Evolutionary conservation across 2,888 invertebrate genomes (phyloP), one percentile per base, ranked within the genome.

Genomic region (Aromia moschata): DNA sequence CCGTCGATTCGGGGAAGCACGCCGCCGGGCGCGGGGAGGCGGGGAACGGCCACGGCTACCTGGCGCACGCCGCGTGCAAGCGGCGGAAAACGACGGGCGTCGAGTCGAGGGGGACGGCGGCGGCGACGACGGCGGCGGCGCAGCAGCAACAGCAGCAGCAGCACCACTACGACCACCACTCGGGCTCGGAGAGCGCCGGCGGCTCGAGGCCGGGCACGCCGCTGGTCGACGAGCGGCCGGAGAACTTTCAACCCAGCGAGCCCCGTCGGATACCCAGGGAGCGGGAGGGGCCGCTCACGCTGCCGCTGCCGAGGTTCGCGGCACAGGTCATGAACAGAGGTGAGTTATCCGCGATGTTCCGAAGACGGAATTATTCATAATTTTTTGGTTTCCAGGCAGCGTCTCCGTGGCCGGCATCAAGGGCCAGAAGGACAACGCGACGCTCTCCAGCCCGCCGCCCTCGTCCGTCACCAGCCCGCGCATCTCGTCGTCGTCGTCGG

Each of bases 231-330:
- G 93, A 93, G 77, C 82, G 89, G 45, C 92, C 91, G 1, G 92
- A 93, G 75, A 86, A 86, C 73, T 84, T 88, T 63, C 81, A 85
- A 60, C 92, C 92, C 7, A 86, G 86, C 60, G 92, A 93, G 78
- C 93, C 93, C 14, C 85, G 93, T 58, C 86, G 92, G 44, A 69
- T 74, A 30, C 78, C 79, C 0, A 68, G 80, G 84, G 85, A 65
- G 83, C 85, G 77, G 84, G 85, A 84, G 80, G 77, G 85, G 10
- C 92, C 94, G 25, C 85, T 95, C 80, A 90, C 91, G 72, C 83
- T 96, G 73, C 95, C 96, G 15, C 82, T 96, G 71, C 96, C 96
- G 36, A 90, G 92, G 81, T 96, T 96, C 79, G 96, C 95, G 12
- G 86, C 89, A 58, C 75, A 76, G 61, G 61, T 76, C 1, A 65